A percentile compares a stretch with the other conserved stretches of the same genome.
phyloP scores from a whole-genome alignment of 53 echinoderm and acorn worm species.

The Apostichopus leukothele region DNA sequence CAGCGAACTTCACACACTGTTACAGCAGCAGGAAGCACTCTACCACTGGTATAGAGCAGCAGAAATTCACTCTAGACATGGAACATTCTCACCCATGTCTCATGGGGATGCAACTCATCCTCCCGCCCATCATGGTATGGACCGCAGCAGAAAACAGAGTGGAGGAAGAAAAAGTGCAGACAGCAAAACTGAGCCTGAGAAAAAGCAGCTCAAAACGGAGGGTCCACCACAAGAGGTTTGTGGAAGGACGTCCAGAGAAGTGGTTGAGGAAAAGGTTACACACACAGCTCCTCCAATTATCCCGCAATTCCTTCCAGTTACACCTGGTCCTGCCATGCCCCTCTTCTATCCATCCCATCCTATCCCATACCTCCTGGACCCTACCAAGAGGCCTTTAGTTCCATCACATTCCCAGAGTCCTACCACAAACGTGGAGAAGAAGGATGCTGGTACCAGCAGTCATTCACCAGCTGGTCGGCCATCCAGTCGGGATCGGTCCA shows the following conservation, averaged over 20 bases:
- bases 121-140: not conserved
- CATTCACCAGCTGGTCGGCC: conserved; percentile 42
- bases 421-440: conserved; percentile 51
- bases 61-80: conserved; percentile 27
- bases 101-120: not conserved
- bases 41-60: conserved; percentile 13
- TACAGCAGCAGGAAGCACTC: conserved; percentile 30
- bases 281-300: conserved; percentile 14
- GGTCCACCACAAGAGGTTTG: conserved; percentile 17
- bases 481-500: conserved; percentile 8
- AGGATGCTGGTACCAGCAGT: conserved; percentile 60
- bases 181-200: conserved; percentile 11
- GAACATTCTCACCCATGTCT: not conserved
- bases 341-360: conserved; percentile 78
- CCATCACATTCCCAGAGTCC: conserved; percentile 44
- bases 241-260: conserved; percentile 34
- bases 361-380: conserved; percentile 80
- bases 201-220: conserved; percentile 35
- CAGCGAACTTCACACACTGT: conserved; percentile 1
- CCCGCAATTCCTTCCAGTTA: conserved; percentile 47
- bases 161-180: conserved; percentile 39
- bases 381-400: conserved; percentile 46
- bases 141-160: conserved; percentile 34
- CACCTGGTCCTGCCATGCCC: conserved; percentile 72
- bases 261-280: conserved; percentile 9